These are phyloP conservation scores for Procambarus virginalis DNA, from an alignment of 1,140 invertebrate species.

Conservation along the genomic window DNA sequence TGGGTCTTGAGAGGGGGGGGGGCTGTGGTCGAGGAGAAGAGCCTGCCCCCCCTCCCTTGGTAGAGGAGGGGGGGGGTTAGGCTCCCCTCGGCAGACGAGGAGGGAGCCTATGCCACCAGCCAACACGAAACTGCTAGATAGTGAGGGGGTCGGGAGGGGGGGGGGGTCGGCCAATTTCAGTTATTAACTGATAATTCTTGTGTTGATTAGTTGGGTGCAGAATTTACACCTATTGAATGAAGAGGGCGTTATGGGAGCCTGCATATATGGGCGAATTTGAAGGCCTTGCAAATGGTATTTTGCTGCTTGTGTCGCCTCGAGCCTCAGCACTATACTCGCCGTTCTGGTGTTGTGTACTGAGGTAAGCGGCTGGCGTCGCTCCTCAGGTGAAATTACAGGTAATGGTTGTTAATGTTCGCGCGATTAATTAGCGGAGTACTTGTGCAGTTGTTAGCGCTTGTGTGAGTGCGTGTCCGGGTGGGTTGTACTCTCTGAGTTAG, in stretches of 20 bases:
- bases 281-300: not conserved
- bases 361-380: not conserved
- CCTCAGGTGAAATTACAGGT: not conserved
- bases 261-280: not conserved
- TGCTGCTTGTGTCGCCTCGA: not conserved
- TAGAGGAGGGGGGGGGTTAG: too few relatives aligned
- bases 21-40: too few relatives aligned
- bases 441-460: not conserved
- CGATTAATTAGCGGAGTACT: not conserved
- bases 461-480: not conserved
- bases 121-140: too few relatives aligned
- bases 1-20: too few relatives aligned
- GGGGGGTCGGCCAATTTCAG: slow-evolving; percentile 25
- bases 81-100: too few relatives aligned
- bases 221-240: slow-evolving; percentile 9
- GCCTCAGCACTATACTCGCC: not conserved
- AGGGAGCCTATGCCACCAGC: too few relatives aligned
- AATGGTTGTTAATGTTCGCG: not conserved
- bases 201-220: slow-evolving; percentile 46
- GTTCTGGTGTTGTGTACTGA: not conserved
- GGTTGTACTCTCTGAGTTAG: not conserved
- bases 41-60: too few relatives aligned
- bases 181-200: slow-evolving; percentile 44
- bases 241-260: not conserved
- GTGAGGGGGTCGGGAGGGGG: too few relatives aligned